Conservation (phyloP, 2,797 vertebrate genomes). For the Podargus strigoides region DNA sequence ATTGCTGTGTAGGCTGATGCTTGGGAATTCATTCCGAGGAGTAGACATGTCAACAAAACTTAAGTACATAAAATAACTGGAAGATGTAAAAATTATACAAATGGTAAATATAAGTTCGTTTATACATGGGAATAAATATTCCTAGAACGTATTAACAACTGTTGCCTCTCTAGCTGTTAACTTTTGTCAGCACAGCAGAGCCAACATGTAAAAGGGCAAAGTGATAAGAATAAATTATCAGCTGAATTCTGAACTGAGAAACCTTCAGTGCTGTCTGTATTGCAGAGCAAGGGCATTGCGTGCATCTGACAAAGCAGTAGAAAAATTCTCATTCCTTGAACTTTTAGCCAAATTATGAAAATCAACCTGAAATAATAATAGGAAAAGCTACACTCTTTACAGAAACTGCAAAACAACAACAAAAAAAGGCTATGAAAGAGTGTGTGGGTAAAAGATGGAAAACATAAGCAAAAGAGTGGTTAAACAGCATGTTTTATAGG, state of each 20-base stretch:
- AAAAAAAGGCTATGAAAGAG: background rate
- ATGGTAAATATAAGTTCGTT: background rate
- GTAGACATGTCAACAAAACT: background rate
- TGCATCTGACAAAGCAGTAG: background rate
- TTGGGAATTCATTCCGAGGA: background rate
- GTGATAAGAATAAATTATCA: constrained; percentile 13
- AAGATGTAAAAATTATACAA: background rate
- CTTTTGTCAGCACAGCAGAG: too few species aligned
- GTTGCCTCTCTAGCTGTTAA: background rate
- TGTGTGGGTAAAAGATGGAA: background rate
- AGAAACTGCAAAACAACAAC: background rate
- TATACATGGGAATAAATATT: background rate
- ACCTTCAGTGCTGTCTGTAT: background rate
- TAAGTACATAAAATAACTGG: background rate
- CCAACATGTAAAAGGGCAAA: background rate
- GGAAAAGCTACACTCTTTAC: background rate
- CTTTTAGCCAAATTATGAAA: background rate
- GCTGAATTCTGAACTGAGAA: background rate
- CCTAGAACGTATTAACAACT: background rate
- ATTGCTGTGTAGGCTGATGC: background rate
- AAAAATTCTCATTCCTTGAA: background rate
- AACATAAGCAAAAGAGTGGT: background rate
- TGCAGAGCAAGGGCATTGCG: background rate
- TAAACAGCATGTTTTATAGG: background rate
- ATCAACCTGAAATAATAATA: background rate